phyloP scores from a whole-genome alignment of 92 coral and sea anemone species.

The Palythoa caribaeorum region DNA sequence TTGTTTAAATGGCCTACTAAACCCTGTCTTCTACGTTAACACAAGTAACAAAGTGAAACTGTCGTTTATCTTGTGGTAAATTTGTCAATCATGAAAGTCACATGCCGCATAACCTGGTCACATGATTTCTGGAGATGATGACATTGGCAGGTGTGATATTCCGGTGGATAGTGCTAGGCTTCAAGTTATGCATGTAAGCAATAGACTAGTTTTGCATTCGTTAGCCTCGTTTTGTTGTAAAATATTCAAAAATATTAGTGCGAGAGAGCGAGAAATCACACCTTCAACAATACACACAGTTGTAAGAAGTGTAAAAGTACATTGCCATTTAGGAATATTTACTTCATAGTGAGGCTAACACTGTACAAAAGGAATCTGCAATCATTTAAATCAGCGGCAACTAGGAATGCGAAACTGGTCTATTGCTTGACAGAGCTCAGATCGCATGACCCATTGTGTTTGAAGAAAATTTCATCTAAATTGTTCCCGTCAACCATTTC shows the following conservation, averaged over 20 bases:
- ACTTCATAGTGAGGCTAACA: no score
- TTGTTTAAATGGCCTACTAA: neutral
- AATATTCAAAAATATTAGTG: no score
- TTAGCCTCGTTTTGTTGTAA: no score
- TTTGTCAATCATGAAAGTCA: slow-evolving; percentile 27
- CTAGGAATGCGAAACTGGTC: no score
- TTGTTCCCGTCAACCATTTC: slow-evolving; percentile 44
- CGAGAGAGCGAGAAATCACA: no score
- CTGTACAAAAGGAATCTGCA: no score
- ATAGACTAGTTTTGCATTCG: neutral
- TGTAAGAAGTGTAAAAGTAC: no score
- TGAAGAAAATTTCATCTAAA: slow-evolving; percentile 45
- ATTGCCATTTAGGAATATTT: no score
- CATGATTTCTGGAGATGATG: slow-evolving; percentile 19
- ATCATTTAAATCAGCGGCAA: no score
- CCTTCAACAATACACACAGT: no score
- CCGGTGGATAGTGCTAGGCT: slow-evolving; percentile 37
- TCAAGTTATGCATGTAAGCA: slow-evolving; percentile 44
- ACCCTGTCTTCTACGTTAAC: neutral
- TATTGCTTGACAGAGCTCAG: slow-evolving; percentile 28
- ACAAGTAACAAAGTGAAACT: neutral
- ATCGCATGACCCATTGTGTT: slow-evolving; percentile 1
- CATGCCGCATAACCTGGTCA: slow-evolving; percentile 45
- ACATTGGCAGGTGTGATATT: slow-evolving; percentile 61
- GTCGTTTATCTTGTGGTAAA: neutral